A percentile compares a stretch with the other conserved stretches of the same genome.
Conservation (phyloP, 2,113 vertebrate species). For the Amphiprion percula region DNA sequence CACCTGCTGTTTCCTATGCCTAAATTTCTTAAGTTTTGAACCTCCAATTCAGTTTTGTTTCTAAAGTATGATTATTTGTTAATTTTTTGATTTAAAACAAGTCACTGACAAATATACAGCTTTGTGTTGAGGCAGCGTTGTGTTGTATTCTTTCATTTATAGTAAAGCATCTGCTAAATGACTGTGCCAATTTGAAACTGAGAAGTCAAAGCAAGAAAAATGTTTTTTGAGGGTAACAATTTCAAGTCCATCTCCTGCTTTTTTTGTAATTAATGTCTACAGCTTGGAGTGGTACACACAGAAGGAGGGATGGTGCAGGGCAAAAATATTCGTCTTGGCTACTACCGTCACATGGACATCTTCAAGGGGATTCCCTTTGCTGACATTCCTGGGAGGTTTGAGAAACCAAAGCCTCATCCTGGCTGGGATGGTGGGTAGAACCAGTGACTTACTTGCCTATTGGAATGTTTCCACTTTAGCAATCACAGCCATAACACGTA, state of each 20-base stretch:
- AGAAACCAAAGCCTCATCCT: conserved; percentile 89
- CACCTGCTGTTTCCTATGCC: no score
- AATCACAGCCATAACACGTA: neutral
- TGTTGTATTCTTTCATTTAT: neutral
- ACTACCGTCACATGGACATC: conserved; percentile 84
- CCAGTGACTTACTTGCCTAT: neutral
- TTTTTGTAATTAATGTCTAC: neutral
- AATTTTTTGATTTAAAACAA: no score
- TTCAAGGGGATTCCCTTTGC: conserved; percentile 95
- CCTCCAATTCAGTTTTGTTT: no score
- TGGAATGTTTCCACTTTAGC: neutral
- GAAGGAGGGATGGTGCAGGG: conserved; percentile 95
- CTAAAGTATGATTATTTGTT: no score
- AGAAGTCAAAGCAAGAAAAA: neutral
- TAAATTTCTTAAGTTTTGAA: no score
- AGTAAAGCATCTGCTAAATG: neutral
- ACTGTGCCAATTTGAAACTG: neutral
- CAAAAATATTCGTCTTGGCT: conserved; percentile 80
- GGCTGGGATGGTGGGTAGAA: conserved; percentile 91
- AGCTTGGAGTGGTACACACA: conserved; percentile 91
- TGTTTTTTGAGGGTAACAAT: neutral
- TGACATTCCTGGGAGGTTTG: conserved; percentile 85
- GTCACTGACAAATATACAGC: no score
- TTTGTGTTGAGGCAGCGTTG: no score
- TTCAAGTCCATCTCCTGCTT: neutral